Conservation (phyloP, 1,140 invertebrate species). For the Musca vetustissima region DNA sequence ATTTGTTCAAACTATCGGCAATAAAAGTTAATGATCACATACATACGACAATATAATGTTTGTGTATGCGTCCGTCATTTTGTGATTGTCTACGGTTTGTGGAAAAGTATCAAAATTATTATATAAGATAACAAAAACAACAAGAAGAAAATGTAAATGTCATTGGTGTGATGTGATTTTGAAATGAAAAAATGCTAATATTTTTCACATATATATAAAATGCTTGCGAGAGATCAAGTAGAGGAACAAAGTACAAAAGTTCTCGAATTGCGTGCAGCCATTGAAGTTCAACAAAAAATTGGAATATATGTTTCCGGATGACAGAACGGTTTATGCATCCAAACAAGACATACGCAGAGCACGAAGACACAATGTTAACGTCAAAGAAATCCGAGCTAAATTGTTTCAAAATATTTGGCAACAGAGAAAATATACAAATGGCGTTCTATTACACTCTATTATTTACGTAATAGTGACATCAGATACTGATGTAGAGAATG, state of each 20-base stretch:
- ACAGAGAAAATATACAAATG: constrained; percentile 45
- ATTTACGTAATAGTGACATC: constrained; percentile 46
- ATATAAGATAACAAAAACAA: not conserved
- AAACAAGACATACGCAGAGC: not conserved
- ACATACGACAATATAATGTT: not conserved
- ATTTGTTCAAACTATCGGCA: too few relatives aligned
- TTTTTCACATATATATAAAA: not conserved
- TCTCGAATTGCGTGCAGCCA: constrained; percentile 32
- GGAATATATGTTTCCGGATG: constrained; percentile 33
- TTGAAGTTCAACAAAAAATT: constrained; percentile 48
- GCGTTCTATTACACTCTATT: constrained; percentile 42
- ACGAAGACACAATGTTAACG: constrained; percentile 10
- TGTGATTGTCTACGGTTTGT: too few relatives aligned
- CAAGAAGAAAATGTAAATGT: too few relatives aligned
- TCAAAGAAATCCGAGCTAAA: constrained; percentile 33
- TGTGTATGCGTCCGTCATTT: not conserved
- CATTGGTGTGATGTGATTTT: not conserved
- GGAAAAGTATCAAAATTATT: too few relatives aligned
- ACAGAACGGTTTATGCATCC: constrained; percentile 20
- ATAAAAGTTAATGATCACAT: not conserved
- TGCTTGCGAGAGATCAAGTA: not conserved
- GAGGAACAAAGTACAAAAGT: not conserved
- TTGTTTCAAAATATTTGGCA: constrained; percentile 46
- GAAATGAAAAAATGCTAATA: not conserved
- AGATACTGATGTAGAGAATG: constrained; percentile 33